Percentiles rank a stretch among this genome's conserved stretches.
These are phyloP conservation scores for Lineus longissimus DNA, from an alignment of 1,140 invertebrate species.

Conservation along the genomic window DNA sequence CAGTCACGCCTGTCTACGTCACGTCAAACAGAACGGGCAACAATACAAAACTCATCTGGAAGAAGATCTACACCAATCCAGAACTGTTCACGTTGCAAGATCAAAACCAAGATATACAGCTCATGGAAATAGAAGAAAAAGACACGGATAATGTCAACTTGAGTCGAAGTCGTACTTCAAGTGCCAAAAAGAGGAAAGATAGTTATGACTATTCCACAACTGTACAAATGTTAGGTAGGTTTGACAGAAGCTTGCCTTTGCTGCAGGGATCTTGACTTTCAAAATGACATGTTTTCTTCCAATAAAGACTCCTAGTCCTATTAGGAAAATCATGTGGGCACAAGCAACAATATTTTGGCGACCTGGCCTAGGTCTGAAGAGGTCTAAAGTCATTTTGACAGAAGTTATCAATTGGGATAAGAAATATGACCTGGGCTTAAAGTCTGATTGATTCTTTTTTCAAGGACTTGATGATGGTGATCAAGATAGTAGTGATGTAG, in stretches of 20 bases:
- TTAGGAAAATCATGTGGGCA: no score
- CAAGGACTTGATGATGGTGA: constrained; percentile 53
- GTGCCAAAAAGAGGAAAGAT: constrained; percentile 38
- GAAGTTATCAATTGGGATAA: no score
- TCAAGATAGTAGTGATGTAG: constrained; percentile 34
- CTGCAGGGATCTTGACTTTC: no score
- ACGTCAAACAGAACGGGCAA: constrained; percentile 30
- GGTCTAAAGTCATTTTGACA: no score
- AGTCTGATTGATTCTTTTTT: constrained; percentile 1
- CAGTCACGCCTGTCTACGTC: constrained; percentile 28
- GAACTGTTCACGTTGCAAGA: constrained; percentile 36
- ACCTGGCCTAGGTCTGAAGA: no score
- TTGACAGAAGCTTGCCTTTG: no score
- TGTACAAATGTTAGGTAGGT: constrained; percentile 46
- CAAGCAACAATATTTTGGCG: no score
- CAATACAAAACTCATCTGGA: constrained; percentile 39
- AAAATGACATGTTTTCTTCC: no score
- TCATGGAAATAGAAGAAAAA: constrained; percentile 37
- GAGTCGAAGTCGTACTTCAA: constrained; percentile 18
- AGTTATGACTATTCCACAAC: constrained; percentile 50
- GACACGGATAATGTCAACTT: constrained; percentile 40
- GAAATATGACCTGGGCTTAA: no score
- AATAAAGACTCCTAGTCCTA: no score
- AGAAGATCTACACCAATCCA: constrained; percentile 47
- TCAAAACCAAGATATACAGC: constrained; percentile 24